Percentiles rank a stretch among this genome's conserved stretches.
Conservation (phyloP, 2,797 vertebrate species). For the Pelodytes ibericus region DNA sequence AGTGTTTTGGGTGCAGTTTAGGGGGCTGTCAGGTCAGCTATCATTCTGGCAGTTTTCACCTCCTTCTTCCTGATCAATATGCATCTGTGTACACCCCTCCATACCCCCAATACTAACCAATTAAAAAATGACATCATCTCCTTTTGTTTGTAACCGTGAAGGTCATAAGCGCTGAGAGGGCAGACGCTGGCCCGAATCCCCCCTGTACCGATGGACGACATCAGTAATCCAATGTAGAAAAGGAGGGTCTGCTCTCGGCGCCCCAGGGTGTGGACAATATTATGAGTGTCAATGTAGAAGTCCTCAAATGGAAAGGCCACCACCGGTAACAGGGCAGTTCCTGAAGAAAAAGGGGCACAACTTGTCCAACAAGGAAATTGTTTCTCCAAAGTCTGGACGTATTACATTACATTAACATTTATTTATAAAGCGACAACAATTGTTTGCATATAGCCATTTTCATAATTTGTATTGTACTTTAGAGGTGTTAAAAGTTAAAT, state of each 20-base stretch:
- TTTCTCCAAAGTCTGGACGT: too few relatives aligned
- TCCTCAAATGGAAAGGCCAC: conserved; percentile 91
- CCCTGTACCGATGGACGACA: conserved; percentile 82
- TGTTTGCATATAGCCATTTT: too few relatives aligned
- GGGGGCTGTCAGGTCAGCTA: too few relatives aligned
- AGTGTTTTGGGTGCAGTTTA: too few relatives aligned
- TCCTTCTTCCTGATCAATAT: too few relatives aligned
- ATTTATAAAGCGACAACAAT: too few relatives aligned
- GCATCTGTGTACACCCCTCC: too few relatives aligned
- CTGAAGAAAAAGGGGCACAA: conserved; percentile 59
- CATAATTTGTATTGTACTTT: too few relatives aligned
- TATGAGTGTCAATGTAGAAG: conserved; percentile 78
- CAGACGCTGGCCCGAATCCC: conserved; percentile 87
- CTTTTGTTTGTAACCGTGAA: conserved; percentile 76
- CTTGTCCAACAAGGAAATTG: too few relatives aligned
- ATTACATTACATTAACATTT: too few relatives aligned
- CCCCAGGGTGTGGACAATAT: conserved; percentile 74
- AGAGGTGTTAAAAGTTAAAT: too few relatives aligned
- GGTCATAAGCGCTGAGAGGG: conserved; percentile 78
- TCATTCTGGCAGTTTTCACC: too few relatives aligned
- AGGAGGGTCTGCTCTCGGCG: conserved; percentile 78
- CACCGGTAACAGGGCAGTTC: conserved; percentile 83
- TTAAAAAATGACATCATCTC: conserved; percentile 87
- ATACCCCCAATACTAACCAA: conserved; percentile 85
- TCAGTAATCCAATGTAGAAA: conserved; percentile 82